Base-by-base conservation (phyloP, 2,797 vertebrate species). In the Podarcis siculus region DNA sequence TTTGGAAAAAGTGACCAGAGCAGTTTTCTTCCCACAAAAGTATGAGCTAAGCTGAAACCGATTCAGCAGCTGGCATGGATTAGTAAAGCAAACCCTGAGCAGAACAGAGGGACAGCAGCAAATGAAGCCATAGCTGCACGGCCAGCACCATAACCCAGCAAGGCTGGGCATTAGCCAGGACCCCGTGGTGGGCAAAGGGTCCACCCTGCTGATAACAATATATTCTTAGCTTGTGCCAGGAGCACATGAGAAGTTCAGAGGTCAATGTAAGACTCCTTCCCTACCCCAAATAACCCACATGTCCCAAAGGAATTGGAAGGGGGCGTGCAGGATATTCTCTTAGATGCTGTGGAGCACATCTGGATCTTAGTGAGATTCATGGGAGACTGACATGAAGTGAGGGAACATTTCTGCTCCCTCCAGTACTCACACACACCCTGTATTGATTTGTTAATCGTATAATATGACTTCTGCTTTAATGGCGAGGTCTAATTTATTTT, bases 1-100 rank as follows among this genome's bases (percentile, higher is more conserved):
- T 83, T 42, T 93, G 88, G 94, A 94, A 96, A 94, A 95, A 93
- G 39, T 92, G 85, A 91, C 66, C 86, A 90, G 86, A 95, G 87
- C 37, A 78, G 4, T 75, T 92, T 90, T 75, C 79, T 94, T 95
- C 81, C 91, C 89, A 90, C 66, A 91, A 92, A 91, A 83, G 90
- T 86, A 69, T 91, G 75, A 8, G 87, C 30, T 80, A 73, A 87
- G 90, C 90, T 82, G 92, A 93, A 91, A 82, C 83, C 76, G 79
- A 88, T 90, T 87, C 87, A 58, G 58, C 93, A 87, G 72, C 87
- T 90, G 93, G n/a, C 32, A 88, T 55, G 86, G 71, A 78, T 88
- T 91, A 73, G 13, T 92, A 92, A 90, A 88, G 86, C 75, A 81
- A 91, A 80, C 73, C 76, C 42, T 86, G 8, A 88, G 89, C 67